Evolutionary conservation across 1,140 invertebrate genomes (phyloP), one percentile per base, ranked within the genome.

Genomic region (Pogonomyrmex barbatus): DNA sequence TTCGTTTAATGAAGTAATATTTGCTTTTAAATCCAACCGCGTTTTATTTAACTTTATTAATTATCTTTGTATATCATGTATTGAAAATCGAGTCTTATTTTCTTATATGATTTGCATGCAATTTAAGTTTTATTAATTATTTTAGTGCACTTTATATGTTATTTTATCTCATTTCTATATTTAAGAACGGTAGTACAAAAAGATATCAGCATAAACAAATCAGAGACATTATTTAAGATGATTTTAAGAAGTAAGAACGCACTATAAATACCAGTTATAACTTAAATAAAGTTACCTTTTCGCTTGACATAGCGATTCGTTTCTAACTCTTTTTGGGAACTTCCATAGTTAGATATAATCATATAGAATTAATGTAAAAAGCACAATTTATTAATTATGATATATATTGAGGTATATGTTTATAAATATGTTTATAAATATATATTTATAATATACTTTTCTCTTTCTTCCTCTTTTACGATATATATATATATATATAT

Each of bases 31-130:
- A 52, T 65, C 14, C 24, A 70, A 54, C 39, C 39, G 9, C 39
- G 65, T 24, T 79, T 70, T 56, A 30, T 68, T 33, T 14, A 81
- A 70, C 47, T 81, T 81, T 70, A 70, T 58, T 47, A 70, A 81
- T 68, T 56, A 70, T 54, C 12, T 81, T 17, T 5, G 24, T 14
- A 5, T 54, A 24, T 17, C 1, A 9, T 65, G 24, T 60, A 63
- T 63, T 68, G 47, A 68, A 42, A 68, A 12, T 54, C 36, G 12
- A 39, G 5, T 56, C 6, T 42, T 39, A 4, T 30, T n/a, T 8
- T 24, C n/a, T 75, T 42, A 42, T 52, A 4, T 0, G 39, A 56
- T 56, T 75, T 75, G 36, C 4, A 17, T 9, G 24, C 5, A 6
- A 45, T 30, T 30, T 36, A 56, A 45, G 2, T 36, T 24, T 68